These are phyloP conservation scores for Eupelmus urozonus DNA, from an alignment of 2,888 invertebrate species.

Conservation along the genomic window DNA sequence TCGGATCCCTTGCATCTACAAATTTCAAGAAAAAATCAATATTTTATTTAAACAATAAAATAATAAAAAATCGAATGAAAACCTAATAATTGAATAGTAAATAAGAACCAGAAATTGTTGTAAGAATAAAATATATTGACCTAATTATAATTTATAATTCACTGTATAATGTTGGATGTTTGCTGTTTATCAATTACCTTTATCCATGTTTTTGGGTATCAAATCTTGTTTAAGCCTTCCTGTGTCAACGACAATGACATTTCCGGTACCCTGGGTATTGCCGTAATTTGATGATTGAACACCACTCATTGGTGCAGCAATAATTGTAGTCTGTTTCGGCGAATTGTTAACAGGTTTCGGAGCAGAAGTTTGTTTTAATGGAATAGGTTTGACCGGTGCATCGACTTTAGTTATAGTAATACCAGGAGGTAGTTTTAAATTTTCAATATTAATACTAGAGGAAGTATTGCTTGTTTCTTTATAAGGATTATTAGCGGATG, in stretches of 20 bases:
- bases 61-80: neutral
- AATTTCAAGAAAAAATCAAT: neutral
- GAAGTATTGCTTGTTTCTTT: conserved; percentile 70
- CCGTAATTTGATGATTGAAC: conserved; percentile 71
- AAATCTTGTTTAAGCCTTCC: conserved; percentile 79
- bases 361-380: conserved; percentile 69
- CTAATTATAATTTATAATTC: neutral
- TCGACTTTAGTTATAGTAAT: conserved; percentile 88
- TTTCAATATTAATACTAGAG: conserved; percentile 73
- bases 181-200: conserved; percentile 68
- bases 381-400: conserved; percentile 72
- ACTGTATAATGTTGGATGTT: too few relatives aligned
- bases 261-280: conserved; percentile 76
- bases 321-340: conserved; percentile 75
- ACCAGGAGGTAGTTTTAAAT: conserved; percentile 84
- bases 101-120: too few relatives aligned
- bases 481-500: conserved; percentile 21
- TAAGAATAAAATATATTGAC: neutral
- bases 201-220: conserved; percentile 70
- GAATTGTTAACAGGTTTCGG: conserved; percentile 70
- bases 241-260: conserved; percentile 82
- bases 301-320: conserved; percentile 75
- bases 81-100: too few relatives aligned
- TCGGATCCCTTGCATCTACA: neutral
- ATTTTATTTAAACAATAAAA: neutral